These are phyloP conservation scores for Drosophila fungiperda DNA, from an alignment of 2,888 invertebrate species.

Conservation along the genomic window DNA sequence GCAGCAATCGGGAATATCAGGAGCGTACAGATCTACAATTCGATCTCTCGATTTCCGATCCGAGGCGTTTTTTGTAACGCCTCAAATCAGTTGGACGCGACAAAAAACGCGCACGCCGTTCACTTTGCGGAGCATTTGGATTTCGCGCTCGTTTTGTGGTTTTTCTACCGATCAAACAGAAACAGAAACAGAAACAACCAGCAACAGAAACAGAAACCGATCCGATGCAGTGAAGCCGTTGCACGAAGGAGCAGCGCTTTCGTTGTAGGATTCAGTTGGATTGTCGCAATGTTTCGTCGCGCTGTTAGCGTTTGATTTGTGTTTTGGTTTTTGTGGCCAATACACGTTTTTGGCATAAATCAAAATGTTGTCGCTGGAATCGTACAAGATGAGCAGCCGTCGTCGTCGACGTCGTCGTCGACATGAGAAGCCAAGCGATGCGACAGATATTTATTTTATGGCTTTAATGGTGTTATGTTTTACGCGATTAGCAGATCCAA, in stretches of 20 bases:
- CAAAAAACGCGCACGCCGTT: slow-evolving; percentile 66
- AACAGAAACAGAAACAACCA: slow-evolving; percentile 5
- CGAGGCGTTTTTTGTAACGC: slow-evolving; percentile 66
- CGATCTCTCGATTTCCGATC: slow-evolving; percentile 41
- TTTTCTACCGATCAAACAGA: slow-evolving; percentile 43
- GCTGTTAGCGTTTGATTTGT: slow-evolving; percentile 82
- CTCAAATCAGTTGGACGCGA: slow-evolving; percentile 32
- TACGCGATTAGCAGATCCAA: slow-evolving; percentile 84
- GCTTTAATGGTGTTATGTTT: slow-evolving; percentile 85
- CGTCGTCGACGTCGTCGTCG: not conserved
- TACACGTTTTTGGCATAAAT: slow-evolving; percentile 81
- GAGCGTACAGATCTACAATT: slow-evolving; percentile 46
- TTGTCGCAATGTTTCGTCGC: slow-evolving; percentile 80
- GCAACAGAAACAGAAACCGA: not conserved
- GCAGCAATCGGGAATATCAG: slow-evolving; percentile 27
- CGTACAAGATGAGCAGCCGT: slow-evolving; percentile 46
- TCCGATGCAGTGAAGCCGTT: slow-evolving; percentile 21
- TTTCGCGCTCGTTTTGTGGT: slow-evolving; percentile 69
- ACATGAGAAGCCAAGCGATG: slow-evolving; percentile 34
- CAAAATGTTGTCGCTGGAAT: slow-evolving; percentile 73
- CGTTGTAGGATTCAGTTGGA: slow-evolving; percentile 38
- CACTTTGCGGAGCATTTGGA: slow-evolving; percentile 70
- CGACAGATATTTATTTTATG: slow-evolving; percentile 84
- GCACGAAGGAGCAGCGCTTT: slow-evolving; percentile 38
- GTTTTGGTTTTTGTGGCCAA: slow-evolving; percentile 66